Percentiles rank a stretch among this genome's conserved stretches.
Evolutionary conservation across 2,113 vertebrate genomes (phyloP).

Genomic region (Centropus bengalensis): DNA sequence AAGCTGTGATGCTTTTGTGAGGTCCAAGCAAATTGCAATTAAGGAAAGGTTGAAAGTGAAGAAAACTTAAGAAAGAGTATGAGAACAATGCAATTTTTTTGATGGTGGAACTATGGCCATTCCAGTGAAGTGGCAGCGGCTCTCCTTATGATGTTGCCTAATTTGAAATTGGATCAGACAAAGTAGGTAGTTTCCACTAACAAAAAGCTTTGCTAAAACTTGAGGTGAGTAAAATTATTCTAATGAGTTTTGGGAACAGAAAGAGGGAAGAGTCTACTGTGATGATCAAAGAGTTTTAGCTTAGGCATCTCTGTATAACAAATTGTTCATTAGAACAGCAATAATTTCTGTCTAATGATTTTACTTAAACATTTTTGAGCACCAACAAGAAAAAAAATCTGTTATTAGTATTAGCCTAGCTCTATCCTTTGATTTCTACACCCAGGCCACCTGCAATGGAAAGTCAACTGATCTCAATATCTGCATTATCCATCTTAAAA

Average conservation of each 20-base stretch:
- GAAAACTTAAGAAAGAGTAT: neutral
- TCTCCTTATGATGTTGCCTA: slow-evolving; percentile 27
- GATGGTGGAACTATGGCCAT: neutral
- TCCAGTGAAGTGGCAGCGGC: slow-evolving; percentile 16
- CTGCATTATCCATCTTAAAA: neutral
- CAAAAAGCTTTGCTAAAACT: slow-evolving; percentile 21
- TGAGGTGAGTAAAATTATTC: slow-evolving; percentile 8
- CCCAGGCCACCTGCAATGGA: neutral
- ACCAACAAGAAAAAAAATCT: neutral
- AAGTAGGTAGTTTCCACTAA: slow-evolving; percentile 35
- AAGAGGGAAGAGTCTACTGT: neutral
- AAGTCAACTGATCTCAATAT: neutral
- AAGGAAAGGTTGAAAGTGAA: neutral
- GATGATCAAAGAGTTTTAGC: slow-evolving; percentile 37
- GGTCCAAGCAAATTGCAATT: neutral
- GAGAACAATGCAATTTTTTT: neutral
- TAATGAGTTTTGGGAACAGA: slow-evolving; percentile 38
- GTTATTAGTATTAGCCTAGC: neutral
- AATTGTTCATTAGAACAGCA: slow-evolving; percentile 48
- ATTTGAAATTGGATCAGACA: slow-evolving; percentile 12
- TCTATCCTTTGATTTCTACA: neutral
- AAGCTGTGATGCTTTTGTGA: neutral
- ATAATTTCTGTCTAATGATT: slow-evolving; percentile 14
- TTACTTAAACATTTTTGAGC: neutral
- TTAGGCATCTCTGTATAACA: neutral